These are phyloP conservation scores for Diarsia mendica DNA, from an alignment of 2,888 invertebrate genomes.

Conservation along the genomic window DNA sequence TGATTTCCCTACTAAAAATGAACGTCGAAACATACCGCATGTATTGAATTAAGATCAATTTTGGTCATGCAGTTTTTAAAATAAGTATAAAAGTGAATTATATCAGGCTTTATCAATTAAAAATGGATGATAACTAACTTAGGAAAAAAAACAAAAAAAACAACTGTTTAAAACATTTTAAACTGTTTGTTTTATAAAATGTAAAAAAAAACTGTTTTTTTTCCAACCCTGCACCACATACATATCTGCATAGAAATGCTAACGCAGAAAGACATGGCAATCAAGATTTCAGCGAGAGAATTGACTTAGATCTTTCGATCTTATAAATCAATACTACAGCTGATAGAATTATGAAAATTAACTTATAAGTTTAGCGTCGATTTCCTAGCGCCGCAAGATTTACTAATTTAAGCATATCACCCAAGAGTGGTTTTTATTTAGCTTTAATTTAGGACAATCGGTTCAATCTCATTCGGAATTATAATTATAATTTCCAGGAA, in stretches of 20 bases:
- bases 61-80: no score
- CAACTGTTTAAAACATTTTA: no score
- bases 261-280: conserved; percentile 36
- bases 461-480: conserved; percentile 19
- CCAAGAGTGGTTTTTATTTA: background rate
- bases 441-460: conserved; percentile 5
- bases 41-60: no score
- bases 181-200: no score
- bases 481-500: conserved; percentile 36
- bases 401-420: conserved; percentile 16
- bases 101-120: no score
- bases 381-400: conserved; percentile 58
- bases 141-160: no score
- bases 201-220: no score
- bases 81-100: no score
- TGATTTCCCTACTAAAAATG: no score
- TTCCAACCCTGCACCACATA: no score
- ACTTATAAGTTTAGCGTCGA: conserved; percentile 15
- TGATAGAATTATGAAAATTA: background rate
- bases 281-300: conserved; percentile 3
- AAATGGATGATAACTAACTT: no score
- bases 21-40: no score
- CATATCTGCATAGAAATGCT: conserved; percentile 54
- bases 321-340: background rate
- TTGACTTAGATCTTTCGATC: background rate